These are phyloP conservation scores for Synanthedon tipuliformis DNA, from an alignment of 2,888 invertebrate genomes.

Conservation along the genomic window DNA sequence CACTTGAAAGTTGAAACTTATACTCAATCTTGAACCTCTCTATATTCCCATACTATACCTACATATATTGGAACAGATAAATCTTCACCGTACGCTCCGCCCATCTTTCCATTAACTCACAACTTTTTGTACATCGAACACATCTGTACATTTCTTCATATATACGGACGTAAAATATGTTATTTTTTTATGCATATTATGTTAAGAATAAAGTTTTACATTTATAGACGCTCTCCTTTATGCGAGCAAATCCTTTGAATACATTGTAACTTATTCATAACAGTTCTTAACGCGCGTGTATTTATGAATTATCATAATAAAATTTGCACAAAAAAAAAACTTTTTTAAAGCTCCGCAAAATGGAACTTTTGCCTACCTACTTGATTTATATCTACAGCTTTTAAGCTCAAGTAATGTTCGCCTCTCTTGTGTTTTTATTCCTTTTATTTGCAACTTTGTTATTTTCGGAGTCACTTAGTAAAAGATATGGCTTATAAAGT, in stretches of 20 bases:
- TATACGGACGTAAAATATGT: not conserved
- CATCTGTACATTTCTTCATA: not conserved
- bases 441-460: slow-evolving; percentile 59
- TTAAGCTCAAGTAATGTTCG: slow-evolving; percentile 42
- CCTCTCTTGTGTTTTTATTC: slow-evolving; percentile 45
- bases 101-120: slow-evolving; percentile 30
- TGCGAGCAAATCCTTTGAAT: slow-evolving; percentile 3
- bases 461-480: slow-evolving; percentile 52
- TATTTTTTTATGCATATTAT: not conserved
- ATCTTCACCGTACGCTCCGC: slow-evolving; percentile 50
- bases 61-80: slow-evolving; percentile 52
- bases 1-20: slow-evolving; percentile 33
- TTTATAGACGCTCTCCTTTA: not conserved
- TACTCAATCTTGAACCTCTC: slow-evolving; percentile 22
- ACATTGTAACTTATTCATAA: slow-evolving; percentile 37
- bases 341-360: slow-evolving; percentile 41
- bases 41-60: slow-evolving; percentile 40
- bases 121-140: not conserved
- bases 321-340: slow-evolving; percentile 34
- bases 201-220: not conserved
- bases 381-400: slow-evolving; percentile 60
- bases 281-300: slow-evolving; percentile 33
- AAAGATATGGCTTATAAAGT: slow-evolving; percentile 63
- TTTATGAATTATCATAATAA: slow-evolving; percentile 46
- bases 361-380: slow-evolving; percentile 18